Base-by-base conservation (phyloP, 1,140 invertebrate species). In the Semibalanus balanoides region DNA sequence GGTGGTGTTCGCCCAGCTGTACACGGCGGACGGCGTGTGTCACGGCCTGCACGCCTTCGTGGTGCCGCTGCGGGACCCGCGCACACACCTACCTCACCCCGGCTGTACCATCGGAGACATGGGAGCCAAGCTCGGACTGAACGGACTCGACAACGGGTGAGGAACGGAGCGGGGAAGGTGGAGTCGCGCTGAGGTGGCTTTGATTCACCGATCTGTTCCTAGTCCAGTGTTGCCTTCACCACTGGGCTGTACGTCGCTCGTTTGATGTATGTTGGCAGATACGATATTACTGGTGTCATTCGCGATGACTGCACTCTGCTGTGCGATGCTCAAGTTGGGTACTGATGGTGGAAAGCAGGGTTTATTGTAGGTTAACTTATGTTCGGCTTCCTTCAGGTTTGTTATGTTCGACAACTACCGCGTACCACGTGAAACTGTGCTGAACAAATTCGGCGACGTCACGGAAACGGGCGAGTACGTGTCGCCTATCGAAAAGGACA, bases 141-240 rank as follows among this genome's bases (percentile, higher is more conserved):
- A 96, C 84, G 94, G 94, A 74, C 84, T 96, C 29, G 94, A 97
- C 81, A 97, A 97, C 86, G 95, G 91, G 88, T 91, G 82, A 81
- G 81, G 80, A n/a, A n/a, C n/a, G n/a, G n/a, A n/a, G n/a, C n/a
- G n/a, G n/a, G n/a, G n/a, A n/a, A n/a, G n/a, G n/a, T n/a, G n/a
- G n/a, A n/a, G n/a, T n/a, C n/a, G n/a, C n/a, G n/a, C n/a, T n/a
- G n/a, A n/a, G n/a, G n/a, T n/a, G n/a, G n/a, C n/a, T n/a, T n/a
- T n/a, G n/a, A n/a, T n/a, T n/a, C n/a, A n/a, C n/a, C n/a, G n/a
- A n/a, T n/a, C n/a, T n/a, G n/a, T n/a, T n/a, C n/a, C n/a, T n/a
- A n/a, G n/a, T n/a, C n/a, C n/a, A n/a, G n/a, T n/a, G n/a, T n/a
- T n/a, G n/a, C n/a, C n/a, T n/a, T n/a, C n/a, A n/a, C n/a, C n/a